Evolutionary conservation across 2,113 vertebrate genomes (phyloP), one percentile per base, ranked within the genome.

Genomic region (Hystrix cristata): DNA sequence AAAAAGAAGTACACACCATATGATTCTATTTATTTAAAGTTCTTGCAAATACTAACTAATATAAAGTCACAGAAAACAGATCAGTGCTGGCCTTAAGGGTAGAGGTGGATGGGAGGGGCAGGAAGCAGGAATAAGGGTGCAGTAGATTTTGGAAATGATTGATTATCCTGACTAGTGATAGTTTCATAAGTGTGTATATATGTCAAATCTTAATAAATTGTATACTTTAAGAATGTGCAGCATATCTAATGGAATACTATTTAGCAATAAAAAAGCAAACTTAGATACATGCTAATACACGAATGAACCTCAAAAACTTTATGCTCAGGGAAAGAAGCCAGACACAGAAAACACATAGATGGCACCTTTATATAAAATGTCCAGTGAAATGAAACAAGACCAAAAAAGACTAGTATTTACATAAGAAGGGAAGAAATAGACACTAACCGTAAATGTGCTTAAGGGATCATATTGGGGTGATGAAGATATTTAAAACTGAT

Each of bases 171-270:
- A 86, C 79, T 83, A 21, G 29, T 60, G 53, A 59, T 95, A 57
- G n/a, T 60, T 83, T 71, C 12, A 25, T 13, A 27, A 72, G 34
- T 94, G 18, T 79, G 62, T 91, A 18, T 12, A 3, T 51, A 59
- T 79, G 51, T 95, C n/a, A 96, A 60, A 92, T 81, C 48, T 87
- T 92, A 59, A 64, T 69, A 85, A 76, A 79, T 43, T 96, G 23
- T 59, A 79, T 13, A 59, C 29, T 71, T 95, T 25, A 85, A 90
- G 43, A 87, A 72, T 83, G 34, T 95, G 57, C 16, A 95, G 21
- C 51, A 69, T 87, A 69, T 84, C 60, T 23, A 65, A 8, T 86
- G n/a, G 18, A 76, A 55, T 78, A 89, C 25, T 51, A 29, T 4
- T 87, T 76, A 71, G 65, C 38, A 95, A 84, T 51, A 53, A 82